Base-by-base conservation (phyloP, 2,113 vertebrate genomes). In the Antennarius striatus region DNA sequence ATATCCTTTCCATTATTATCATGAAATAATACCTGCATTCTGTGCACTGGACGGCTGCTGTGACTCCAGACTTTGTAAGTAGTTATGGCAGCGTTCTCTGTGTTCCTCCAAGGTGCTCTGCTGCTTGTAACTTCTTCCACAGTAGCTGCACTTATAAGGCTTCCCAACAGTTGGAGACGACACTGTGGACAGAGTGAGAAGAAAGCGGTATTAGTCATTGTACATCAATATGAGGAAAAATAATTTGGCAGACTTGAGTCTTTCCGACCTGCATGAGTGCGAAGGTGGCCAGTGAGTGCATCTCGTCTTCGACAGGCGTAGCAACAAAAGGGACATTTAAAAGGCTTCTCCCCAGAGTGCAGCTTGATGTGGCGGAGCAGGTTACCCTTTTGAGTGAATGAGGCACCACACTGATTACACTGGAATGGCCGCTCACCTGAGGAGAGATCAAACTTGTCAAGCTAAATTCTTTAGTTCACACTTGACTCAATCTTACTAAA, bases 301-400 rank as follows among this genome's bases (percentile, higher is more conserved):
- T 98, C 97, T 29, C 97, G 84, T 68, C 97, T 91, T 68, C 97
- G 94, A 63, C 97, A 98, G 83, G 97, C 97, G 0, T 98, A 98
- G 90, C 94, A 96, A 87, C 97, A 98, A 89, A 98, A 98, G 76
- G 97, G 97, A 61, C 97, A 98, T 81, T 98, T 98, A 93, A 98
- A 98, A 79, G 97, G 97, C 83, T 98, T 98, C 92, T 98, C 97
- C 1, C 97, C 97, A 0, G 97, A 98, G 89, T 98, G 97, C 86
- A 98, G 93, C 82, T 98, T 98, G 92, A 98, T 98, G 91, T 98
- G 97, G 5, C 97, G 96, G 46, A 98, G 92, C 65, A 98, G 92
- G 89, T 98, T 98, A 42, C 97, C 97, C 86, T 98, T 98, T 91
- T 98, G 97, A n/a, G 97, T 98, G 89, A 98, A 98, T 74, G 97